Evolutionary conservation across 2,797 vertebrate species (phyloP).

Genomic region (Staurois parvus): DNA sequence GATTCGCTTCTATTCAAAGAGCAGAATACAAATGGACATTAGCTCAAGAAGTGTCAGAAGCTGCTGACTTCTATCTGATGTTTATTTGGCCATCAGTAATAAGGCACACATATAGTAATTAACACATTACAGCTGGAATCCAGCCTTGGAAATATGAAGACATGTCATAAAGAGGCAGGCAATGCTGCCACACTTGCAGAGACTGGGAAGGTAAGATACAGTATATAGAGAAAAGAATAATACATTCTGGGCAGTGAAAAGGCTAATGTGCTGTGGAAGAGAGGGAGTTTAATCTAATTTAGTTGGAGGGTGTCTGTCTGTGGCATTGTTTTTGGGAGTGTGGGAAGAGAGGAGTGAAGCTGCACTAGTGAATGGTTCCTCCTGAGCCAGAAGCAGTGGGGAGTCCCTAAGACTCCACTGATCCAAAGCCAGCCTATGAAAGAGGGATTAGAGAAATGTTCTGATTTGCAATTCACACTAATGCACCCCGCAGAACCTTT

Average conservation of each 20-base stretch:
- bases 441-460: conserved; percentile 95
- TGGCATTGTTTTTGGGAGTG: conserved; percentile 88
- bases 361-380: conserved; percentile 88
- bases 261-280: conserved; percentile 86
- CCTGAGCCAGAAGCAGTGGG: conserved; percentile 95
- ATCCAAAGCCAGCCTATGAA: conserved; percentile 93
- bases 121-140: conserved; percentile 11
- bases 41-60: not conserved
- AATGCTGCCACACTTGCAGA: conserved; percentile 13
- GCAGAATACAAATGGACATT: no score
- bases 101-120: not conserved
- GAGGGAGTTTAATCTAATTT: conserved; percentile 99
- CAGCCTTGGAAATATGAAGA: conserved; percentile 1
- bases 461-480: conserved; percentile 97
- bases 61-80: not conserved
- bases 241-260: conserved; percentile 90
- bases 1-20: no score
- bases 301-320: conserved; percentile 88
- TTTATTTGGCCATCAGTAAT: not conserved
- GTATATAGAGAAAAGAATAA: conserved; percentile 71
- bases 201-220: conserved; percentile 66
- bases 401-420: conserved; percentile 87
- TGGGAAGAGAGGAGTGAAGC: conserved; percentile 95
- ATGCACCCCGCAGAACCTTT: conserved; percentile 89
- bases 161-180: not conserved